These are phyloP conservation scores for Hydraecia micacea DNA, from an alignment of 2,888 invertebrate genomes.

Conservation along the genomic window DNA sequence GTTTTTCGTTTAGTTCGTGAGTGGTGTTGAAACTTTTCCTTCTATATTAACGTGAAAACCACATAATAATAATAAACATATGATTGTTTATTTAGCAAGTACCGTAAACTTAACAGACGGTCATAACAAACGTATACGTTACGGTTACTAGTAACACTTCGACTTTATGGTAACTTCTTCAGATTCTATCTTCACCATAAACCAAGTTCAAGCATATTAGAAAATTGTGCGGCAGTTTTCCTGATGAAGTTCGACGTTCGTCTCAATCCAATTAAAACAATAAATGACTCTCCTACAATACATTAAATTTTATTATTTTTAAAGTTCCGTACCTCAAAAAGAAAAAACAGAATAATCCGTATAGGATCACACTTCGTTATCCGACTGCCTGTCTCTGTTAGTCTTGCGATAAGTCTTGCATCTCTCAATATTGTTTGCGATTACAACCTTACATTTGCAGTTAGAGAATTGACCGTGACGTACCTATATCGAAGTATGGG, in stretches of 20 bases:
- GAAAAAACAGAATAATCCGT: too few relatives aligned
- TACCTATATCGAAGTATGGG: not conserved
- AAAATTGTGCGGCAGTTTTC: not conserved
- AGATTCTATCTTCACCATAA: not conserved
- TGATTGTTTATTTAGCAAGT: constrained; percentile 35
- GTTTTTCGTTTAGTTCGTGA: constrained; percentile 22
- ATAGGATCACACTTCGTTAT: too few relatives aligned
- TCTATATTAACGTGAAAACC: constrained; percentile 18
- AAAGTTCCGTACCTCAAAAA: too few relatives aligned
- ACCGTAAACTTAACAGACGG: constrained; percentile 5
- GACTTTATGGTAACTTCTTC: not conserved
- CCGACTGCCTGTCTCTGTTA: too few relatives aligned
- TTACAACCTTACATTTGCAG: not conserved
- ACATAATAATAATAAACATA: constrained; percentile 37
- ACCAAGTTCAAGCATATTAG: not conserved
- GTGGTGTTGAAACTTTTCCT: constrained; percentile 28
- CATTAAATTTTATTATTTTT: not conserved
- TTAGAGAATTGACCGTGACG: not conserved
- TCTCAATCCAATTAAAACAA: not conserved
- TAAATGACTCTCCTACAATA: not conserved
- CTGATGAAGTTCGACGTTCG: not conserved
- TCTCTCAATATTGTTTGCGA: too few relatives aligned
- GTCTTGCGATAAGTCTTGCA: too few relatives aligned
- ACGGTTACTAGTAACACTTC: constrained; percentile 6
- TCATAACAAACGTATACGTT: constrained; percentile 19